A percentile compares a stretch with the other conserved stretches of the same genome.
Conservation (phyloP, 2,797 vertebrate species). For the Bufotes viridis region DNA sequence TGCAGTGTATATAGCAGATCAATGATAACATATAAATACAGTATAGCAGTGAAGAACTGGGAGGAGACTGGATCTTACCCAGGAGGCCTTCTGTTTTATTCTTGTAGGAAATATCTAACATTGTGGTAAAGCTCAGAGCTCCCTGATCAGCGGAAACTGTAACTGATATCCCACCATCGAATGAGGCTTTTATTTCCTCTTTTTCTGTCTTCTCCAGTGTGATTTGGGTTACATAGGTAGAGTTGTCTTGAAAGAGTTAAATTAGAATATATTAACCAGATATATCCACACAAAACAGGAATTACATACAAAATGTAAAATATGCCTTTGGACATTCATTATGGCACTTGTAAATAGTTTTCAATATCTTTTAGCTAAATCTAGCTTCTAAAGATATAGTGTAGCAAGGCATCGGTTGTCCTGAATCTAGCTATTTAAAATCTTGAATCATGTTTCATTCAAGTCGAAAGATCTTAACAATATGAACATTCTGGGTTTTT, state of each 20-base stretch:
- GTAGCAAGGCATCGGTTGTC: no score
- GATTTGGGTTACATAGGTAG: slow-evolving; percentile 40
- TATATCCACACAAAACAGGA: not conserved
- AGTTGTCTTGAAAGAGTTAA: slow-evolving; percentile 43
- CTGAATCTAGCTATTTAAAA: no score
- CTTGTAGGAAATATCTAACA: slow-evolving; percentile 50
- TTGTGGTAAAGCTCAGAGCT: slow-evolving; percentile 56
- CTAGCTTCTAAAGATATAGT: no score
- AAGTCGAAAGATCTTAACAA: not conserved
- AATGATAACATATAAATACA: not conserved
- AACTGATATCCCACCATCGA: slow-evolving; percentile 57
- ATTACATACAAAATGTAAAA: not conserved
- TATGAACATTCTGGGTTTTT: no score
- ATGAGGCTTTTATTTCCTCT: slow-evolving; percentile 47
- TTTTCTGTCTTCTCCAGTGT: slow-evolving; percentile 48
- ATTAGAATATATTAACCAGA: not conserved
- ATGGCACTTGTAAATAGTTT: not conserved
- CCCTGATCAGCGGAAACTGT: slow-evolving; percentile 59
- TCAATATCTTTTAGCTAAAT: not conserved
- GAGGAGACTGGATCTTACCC: slow-evolving; percentile 46
- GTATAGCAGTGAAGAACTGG: not conserved
- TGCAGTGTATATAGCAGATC: not conserved
- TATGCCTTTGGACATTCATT: not conserved
- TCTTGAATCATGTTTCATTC: not conserved
- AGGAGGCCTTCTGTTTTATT: slow-evolving; percentile 63